Evolutionary conservation across 2,113 vertebrate species (phyloP).

Genomic region (Phyllostomus discolor): DNA sequence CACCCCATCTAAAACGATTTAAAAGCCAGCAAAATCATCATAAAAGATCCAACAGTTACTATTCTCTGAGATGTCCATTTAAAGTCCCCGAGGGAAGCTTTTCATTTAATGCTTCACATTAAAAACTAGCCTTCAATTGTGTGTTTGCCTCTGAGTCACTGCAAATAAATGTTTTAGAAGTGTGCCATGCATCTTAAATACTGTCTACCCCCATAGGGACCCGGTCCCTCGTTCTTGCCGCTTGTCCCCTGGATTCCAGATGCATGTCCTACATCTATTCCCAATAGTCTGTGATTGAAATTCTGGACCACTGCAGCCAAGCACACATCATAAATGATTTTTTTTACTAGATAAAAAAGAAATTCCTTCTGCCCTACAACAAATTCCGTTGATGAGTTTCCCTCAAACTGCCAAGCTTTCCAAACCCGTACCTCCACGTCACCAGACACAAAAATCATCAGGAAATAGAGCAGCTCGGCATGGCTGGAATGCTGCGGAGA

Average conservation of each 20-base stretch:
- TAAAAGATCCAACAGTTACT: conserved; percentile 54
- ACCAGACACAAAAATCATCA: neutral
- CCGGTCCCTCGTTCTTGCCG: neutral
- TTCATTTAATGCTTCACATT: conserved; percentile 79
- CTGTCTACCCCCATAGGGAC: neutral
- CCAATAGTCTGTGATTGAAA: neutral
- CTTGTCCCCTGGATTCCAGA: neutral
- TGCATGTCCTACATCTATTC: neutral
- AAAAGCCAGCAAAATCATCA: conserved; percentile 45
- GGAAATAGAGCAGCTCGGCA: neutral
- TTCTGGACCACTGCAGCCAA: neutral
- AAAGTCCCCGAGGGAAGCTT: conserved; percentile 73
- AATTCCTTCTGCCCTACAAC: neutral
- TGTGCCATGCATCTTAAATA: conserved; percentile 52
- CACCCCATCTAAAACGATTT: neutral
- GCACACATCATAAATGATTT: neutral
- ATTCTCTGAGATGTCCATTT: conserved; percentile 64
- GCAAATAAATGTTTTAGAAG: conserved; percentile 75
- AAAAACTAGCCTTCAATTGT: conserved; percentile 70
- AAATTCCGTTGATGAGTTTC: neutral
- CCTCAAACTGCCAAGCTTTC: neutral
- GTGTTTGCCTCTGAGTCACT: conserved; percentile 72
- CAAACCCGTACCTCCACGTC: neutral
- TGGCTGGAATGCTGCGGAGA: neutral
- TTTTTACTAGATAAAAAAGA: conserved; percentile 23